These are phyloP conservation scores for Sminthurides aquaticus DNA, from an alignment of 2,888 invertebrate genomes.

Conservation along the genomic window DNA sequence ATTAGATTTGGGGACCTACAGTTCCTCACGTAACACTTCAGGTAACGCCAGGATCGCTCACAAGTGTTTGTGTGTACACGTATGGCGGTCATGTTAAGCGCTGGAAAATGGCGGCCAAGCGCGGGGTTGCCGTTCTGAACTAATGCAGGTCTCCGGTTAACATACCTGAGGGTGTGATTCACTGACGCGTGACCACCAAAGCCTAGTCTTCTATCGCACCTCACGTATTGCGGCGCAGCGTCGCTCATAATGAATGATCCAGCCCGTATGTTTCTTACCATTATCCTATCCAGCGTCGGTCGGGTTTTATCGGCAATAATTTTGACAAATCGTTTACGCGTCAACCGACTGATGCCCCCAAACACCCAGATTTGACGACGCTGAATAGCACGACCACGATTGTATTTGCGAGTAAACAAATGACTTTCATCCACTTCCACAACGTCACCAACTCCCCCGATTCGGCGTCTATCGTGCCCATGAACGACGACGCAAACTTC, in stretches of 20 bases:
- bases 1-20: not conserved
- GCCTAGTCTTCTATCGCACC: not conserved
- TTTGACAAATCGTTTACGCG: not conserved
- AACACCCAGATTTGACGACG: not conserved
- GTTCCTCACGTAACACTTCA: not conserved
- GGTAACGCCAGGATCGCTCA: not conserved
- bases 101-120: not conserved
- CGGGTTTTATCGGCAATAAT: not conserved
- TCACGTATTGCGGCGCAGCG: not conserved
- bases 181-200: constrained; percentile 16
- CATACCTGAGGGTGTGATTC: constrained; percentile 14
- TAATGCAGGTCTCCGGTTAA: too few relatives aligned
- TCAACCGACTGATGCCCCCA: not conserved
- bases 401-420: constrained; percentile 22
- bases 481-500: not conserved
- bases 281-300: not conserved
- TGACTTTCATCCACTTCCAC: constrained; percentile 27
- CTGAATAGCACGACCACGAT: constrained; percentile 18
- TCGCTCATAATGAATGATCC: constrained; percentile 22
- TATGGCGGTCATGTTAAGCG: not conserved
- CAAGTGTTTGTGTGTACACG: constrained; percentile 2
- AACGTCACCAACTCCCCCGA: constrained; percentile 23
- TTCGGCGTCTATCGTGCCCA: not conserved
- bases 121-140: too few relatives aligned
- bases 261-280: not conserved